Evolutionary conservation across 2,797 vertebrate species (phyloP).

Genomic region (Pogonophryne albipinna): DNA sequence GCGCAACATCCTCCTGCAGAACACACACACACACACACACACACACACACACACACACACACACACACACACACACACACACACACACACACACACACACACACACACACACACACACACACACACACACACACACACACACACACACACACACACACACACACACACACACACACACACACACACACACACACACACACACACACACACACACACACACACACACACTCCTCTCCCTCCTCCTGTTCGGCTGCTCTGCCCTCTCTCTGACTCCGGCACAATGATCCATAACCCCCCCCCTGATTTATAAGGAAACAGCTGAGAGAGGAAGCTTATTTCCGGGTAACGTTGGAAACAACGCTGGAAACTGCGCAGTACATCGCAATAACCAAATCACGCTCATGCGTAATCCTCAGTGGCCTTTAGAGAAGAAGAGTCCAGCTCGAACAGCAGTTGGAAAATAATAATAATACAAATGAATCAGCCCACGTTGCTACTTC

Average conservation of each 20-base stretch:
- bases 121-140: no score
- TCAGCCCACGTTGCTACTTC: background rate
- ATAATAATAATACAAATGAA: background rate
- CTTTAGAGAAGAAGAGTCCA: background rate
- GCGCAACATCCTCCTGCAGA: constrained; percentile 85
- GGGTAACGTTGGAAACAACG: constrained; percentile 41
- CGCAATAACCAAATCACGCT: constrained; percentile 23
- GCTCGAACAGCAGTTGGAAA: background rate
- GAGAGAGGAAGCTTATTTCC: constrained; percentile 51
- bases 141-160: no score
- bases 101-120: no score
- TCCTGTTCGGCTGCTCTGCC: constrained; percentile 37
- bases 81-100: no score
- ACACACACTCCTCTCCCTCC: constrained; percentile 57
- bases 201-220: no score
- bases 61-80: no score
- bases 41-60: constrained; percentile 39
- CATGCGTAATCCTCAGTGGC: constrained; percentile 7
- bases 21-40: no score
- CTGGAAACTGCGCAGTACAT: constrained; percentile 53
- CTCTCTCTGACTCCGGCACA: constrained; percentile 21
- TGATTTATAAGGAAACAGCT: constrained; percentile 46
- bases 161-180: no score
- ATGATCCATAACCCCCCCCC: constrained; percentile 17
- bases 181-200: background rate